Conservation (phyloP, 2,797 vertebrate species). For the Oreortyx pictus region DNA sequence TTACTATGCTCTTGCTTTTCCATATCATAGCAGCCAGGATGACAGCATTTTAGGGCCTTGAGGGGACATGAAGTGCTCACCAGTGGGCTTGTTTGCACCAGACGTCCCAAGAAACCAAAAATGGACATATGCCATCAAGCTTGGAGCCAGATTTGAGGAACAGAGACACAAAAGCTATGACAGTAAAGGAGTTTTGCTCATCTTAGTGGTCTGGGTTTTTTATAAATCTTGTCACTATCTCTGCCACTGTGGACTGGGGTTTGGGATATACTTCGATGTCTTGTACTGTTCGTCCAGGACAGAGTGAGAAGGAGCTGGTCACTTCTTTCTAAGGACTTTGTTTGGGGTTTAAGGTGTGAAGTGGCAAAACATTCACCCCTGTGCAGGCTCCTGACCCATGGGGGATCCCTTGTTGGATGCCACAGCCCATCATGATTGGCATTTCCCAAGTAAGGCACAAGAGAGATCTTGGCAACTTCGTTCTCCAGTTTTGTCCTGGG, state of each 20-base stretch:
- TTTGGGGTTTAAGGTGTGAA: neutral
- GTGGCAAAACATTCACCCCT: neutral
- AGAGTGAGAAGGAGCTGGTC: neutral
- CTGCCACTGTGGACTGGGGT: neutral
- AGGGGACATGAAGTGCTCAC: neutral
- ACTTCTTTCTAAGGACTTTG: neutral
- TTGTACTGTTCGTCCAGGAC: neutral
- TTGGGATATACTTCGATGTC: neutral
- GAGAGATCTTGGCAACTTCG: neutral
- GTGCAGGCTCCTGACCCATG: neutral
- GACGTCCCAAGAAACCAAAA: neutral
- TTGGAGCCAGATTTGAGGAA: neutral
- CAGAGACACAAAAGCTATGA: neutral
- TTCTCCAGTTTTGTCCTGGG: neutral
- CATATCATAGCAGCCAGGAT: neutral
- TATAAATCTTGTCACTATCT: neutral
- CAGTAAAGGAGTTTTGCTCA: neutral
- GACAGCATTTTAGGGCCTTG: neutral
- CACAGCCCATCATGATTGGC: neutral
- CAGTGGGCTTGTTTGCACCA: neutral
- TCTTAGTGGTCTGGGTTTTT: neutral
- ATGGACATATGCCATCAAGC: neutral
- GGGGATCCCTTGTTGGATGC: neutral
- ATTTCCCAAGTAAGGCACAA: neutral
- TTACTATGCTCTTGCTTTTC: neutral